Conservation (phyloP, 2,113 vertebrate genomes). For the Bolborhynchus lineola region DNA sequence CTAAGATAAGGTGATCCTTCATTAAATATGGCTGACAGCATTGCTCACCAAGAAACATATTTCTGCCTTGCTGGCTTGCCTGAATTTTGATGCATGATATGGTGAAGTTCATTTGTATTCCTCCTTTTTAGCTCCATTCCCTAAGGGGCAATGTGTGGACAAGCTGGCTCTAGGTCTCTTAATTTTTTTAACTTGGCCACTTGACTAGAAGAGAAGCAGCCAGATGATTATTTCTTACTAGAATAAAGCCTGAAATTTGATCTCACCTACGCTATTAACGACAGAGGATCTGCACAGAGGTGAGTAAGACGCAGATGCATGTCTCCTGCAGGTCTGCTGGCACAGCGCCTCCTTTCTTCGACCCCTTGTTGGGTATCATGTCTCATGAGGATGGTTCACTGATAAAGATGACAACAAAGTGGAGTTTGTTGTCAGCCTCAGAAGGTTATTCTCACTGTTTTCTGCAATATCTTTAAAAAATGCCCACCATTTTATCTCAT, state of each 20-base stretch:
- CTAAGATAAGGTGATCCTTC: background rate
- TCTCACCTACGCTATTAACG: background rate
- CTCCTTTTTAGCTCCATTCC: background rate
- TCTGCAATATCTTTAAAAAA: background rate
- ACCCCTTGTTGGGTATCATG: background rate
- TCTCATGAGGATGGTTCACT: background rate
- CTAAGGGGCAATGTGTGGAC: fast-evolving
- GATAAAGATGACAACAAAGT: background rate
- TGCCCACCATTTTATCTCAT: background rate
- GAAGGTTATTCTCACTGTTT: background rate
- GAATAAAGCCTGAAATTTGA: background rate
- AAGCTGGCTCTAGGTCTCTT: background rate
- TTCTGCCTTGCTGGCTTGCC: background rate
- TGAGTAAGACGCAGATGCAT: background rate
- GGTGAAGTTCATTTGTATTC: background rate
- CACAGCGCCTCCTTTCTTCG: background rate
- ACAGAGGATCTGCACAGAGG: background rate
- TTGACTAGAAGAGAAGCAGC: background rate
- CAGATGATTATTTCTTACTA: background rate
- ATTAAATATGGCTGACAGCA: background rate
- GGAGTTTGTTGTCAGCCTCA: background rate
- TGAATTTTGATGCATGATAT: background rate
- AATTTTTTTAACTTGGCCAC: background rate
- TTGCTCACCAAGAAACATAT: background rate
- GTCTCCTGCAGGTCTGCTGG: background rate